Conservation (phyloP, 2,113 vertebrate species). For the Bambusicola thoracicus region DNA sequence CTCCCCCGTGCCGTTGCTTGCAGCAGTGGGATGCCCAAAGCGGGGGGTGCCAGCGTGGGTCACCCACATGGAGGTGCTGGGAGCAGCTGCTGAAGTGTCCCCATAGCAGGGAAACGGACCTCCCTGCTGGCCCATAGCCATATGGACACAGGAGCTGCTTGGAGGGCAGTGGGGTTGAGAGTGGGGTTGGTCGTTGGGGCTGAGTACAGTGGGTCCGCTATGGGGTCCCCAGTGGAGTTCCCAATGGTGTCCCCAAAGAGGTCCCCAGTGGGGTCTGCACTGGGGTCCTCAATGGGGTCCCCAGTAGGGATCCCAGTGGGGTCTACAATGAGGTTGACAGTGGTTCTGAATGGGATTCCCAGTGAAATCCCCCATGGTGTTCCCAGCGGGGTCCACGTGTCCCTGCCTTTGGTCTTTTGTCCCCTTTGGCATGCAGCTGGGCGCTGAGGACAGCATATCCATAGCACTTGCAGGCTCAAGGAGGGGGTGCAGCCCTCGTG, state of each 20-base stretch:
- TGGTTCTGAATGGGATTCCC: too few species aligned
- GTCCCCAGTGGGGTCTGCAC: too few species aligned
- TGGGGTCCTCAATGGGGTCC: too few species aligned
- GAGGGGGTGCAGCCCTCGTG: background rate
- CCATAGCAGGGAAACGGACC: constrained; percentile 1
- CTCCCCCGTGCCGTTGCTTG: too few species aligned
- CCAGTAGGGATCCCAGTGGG: too few species aligned
- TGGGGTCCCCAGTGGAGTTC: background rate
- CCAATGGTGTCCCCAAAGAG: too few species aligned
- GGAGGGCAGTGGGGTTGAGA: background rate
- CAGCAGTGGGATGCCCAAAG: too few species aligned
- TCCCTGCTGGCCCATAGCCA: constrained; percentile 35
- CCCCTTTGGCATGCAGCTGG: background rate
- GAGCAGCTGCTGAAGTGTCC: constrained; percentile 67
- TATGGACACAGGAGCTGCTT: background rate
- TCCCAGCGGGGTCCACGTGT: background rate
- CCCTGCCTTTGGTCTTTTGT: background rate
- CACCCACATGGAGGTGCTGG: background rate
- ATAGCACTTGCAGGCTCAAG: fast-evolving
- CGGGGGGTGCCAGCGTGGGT: background rate
- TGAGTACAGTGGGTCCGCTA: background rate
- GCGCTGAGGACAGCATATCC: background rate
- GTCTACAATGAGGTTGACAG: too few species aligned
- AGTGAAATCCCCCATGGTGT: too few species aligned
- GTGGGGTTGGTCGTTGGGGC: background rate